Base-by-base conservation (phyloP, 2,797 vertebrate genomes). In the Lepus townsendii region DNA sequence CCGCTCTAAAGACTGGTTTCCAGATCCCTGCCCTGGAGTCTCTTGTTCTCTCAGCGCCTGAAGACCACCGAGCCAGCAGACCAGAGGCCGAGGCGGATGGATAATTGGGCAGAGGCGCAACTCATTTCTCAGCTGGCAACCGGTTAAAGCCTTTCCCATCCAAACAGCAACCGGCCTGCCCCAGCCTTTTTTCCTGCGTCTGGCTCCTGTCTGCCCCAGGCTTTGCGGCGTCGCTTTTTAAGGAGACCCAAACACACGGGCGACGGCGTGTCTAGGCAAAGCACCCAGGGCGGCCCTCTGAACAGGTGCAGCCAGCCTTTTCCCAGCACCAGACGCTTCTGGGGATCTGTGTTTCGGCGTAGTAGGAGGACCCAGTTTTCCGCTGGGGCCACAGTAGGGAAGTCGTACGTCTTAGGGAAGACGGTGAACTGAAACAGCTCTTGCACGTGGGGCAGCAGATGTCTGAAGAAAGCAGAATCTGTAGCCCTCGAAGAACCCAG, bases 81-180 rank as follows among this genome's bases (percentile, higher is more conserved):
- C 84, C 93, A 77, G 57, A 79, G 62, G 76, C 14, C 19, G 54
- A 94, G 62, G 76, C 0, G 16, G 85, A 69, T n/a, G 75, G 83
- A 42, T 94, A 94, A 96, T 10, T 69, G 92, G 93, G 75, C 92
- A 95, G 71, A 65, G 13, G 8, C 83, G 84, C 60, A 89, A 62
- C 80, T 96, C 90, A 66, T 91, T 89, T 94, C 96, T 94, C 91
- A 80, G 68, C 16, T 91, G 96, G 95, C 94, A 95, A 38, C 79
- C 79, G 96, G 79, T 87, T 65, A 96, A 97, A 95, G 83, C 38
- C 71, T 94, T 94, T 89, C 52, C 82, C 95, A 92, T 94, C 87
- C 86, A 38, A 80, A 92, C 11, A 57, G 83, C 85, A 27, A 82
- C 66, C 27, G 24, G 71, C 78, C 82, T 94, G 88, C 86, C 66